Conservation (phyloP, 2,888 invertebrate genomes). For the Mechanitis mazaeus region DNA sequence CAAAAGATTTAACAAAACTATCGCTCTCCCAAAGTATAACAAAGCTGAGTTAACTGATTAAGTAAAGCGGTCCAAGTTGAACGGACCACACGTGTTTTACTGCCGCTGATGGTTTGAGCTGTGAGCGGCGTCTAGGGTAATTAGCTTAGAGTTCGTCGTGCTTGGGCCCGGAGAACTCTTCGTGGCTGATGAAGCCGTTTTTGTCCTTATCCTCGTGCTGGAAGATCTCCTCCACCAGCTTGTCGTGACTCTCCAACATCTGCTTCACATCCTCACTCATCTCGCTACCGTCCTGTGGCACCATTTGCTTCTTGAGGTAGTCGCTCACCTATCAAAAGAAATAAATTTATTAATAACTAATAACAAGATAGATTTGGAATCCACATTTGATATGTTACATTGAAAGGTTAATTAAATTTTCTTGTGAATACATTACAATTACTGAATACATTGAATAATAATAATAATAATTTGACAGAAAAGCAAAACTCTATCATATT, state of each 20-base stretch:
- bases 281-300: constrained; percentile 85
- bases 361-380: too few relatives aligned
- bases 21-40: constrained; percentile 7
- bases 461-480: too few relatives aligned
- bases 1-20: constrained; percentile 41
- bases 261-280: constrained; percentile 86
- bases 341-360: background rate
- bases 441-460: too few relatives aligned
- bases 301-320: constrained; percentile 94
- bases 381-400: too few relatives aligned
- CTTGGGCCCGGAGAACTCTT: constrained; percentile 97
- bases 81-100: constrained; percentile 7
- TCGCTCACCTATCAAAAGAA: constrained; percentile 84
- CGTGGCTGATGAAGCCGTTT: constrained; percentile 96
- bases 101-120: background rate
- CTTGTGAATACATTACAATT: too few relatives aligned
- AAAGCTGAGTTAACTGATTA: background rate
- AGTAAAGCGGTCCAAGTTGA: too few relatives aligned
- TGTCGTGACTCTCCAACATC: constrained; percentile 92
- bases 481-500: too few relatives aligned
- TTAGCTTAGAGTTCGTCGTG: constrained; percentile 92
- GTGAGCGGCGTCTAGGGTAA: background rate
- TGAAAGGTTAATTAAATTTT: too few relatives aligned
- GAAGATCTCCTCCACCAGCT: constrained; percentile 97
- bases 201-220: constrained; percentile 98